Percentiles rank a stretch among this genome's conserved stretches.
Evolutionary conservation across 2,888 invertebrate genomes (phyloP).

Genomic region (Odontocolon sp.): DNA sequence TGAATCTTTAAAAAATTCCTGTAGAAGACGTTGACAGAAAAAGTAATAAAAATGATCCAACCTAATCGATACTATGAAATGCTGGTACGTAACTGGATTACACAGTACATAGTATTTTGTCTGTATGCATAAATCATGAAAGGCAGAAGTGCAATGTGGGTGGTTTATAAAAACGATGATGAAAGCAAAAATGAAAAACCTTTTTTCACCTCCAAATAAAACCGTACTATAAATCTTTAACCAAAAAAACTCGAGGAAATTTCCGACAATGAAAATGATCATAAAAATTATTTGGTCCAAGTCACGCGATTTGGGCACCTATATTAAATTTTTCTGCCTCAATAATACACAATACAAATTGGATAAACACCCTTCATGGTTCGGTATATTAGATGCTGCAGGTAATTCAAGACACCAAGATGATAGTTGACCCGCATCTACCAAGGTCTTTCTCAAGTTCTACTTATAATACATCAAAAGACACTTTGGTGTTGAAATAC

Average conservation of each 20-base stretch:
- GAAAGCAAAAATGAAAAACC: not conserved
- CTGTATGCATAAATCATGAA: conserved; percentile 4
- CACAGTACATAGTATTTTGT: conserved; percentile 11
- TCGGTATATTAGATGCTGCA: conserved; percentile 6
- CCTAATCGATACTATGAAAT: conserved; percentile 28
- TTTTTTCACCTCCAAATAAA: not conserved
- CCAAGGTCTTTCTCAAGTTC: conserved; percentile 20
- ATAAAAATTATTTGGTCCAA: conserved; percentile 54
- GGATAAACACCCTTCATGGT: conserved; percentile 16
- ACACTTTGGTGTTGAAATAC: not conserved
- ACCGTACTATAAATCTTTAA: conserved; percentile 40
- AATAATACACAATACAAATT: conserved; percentile 31
- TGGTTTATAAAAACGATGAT: conserved; percentile 11
- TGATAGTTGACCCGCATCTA: conserved; percentile 52
- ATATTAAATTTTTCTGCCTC: conserved; percentile 31
- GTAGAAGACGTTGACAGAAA: conserved; percentile 5
- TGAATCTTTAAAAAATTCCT: not conserved
- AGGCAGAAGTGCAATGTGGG: conserved; percentile 2
- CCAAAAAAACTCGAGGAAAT: conserved; percentile 43
- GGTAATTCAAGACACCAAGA: conserved; percentile 41
- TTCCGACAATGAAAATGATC: conserved; percentile 27
- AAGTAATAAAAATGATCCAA: conserved; percentile 8
- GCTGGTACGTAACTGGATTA: conserved; percentile 34
- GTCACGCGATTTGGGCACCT: conserved; percentile 48
- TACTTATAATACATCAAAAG: conserved; percentile 2